These are phyloP conservation scores for Cnemophilus loriae DNA, from an alignment of 2,113 vertebrate species.

Conservation along the genomic window DNA sequence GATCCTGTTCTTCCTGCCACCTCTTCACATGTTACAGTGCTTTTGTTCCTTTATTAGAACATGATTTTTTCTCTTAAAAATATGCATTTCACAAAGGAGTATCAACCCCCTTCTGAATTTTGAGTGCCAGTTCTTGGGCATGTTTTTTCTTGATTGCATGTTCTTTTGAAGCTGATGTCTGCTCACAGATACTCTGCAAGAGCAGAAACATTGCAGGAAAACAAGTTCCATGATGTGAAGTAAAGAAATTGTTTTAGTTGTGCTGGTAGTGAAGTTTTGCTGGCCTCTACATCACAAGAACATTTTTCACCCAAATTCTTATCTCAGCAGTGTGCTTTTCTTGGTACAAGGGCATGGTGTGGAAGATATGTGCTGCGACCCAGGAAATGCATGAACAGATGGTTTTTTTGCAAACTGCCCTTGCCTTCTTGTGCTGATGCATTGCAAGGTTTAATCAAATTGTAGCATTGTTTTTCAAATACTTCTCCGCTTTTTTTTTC, in stretches of 20 bases:
- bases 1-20: neutral
- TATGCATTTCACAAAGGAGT: neutral
- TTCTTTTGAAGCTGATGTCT: neutral
- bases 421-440: neutral
- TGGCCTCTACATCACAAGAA: neutral
- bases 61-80: neutral
- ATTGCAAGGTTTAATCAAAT: neutral
- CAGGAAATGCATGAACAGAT: neutral
- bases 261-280: neutral
- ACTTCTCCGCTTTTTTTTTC: neutral
- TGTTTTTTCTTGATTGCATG: neutral
- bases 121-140: neutral
- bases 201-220: neutral
- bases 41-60: neutral
- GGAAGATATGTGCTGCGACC: neutral
- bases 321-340: neutral
- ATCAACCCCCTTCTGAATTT: neutral
- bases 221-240: neutral
- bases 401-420: neutral
- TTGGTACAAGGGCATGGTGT: neutral
- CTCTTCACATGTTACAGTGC: neutral
- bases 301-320: neutral
- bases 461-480: neutral
- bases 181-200: neutral
- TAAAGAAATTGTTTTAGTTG: neutral